These are phyloP conservation scores for Micoletzkya japonica DNA, from an alignment of 2,888 invertebrate species.

Conservation along the genomic window DNA sequence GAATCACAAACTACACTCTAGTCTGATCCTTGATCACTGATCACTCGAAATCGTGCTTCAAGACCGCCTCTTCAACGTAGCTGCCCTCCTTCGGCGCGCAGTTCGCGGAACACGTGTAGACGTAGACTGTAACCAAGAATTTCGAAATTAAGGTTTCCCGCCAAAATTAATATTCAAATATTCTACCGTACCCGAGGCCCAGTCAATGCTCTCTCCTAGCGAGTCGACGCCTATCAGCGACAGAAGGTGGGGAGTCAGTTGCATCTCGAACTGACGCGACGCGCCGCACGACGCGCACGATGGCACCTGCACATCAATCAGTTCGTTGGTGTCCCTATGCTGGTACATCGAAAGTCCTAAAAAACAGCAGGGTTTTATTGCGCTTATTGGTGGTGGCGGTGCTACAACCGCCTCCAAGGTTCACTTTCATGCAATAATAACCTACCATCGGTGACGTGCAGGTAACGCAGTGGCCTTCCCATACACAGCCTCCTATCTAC, in stretches of 20 bases:
- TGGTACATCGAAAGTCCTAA: background rate
- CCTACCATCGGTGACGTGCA: too few relatives aligned
- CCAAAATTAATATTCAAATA: background rate
- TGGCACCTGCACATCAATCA: conserved; percentile 66
- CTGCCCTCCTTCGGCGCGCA: conserved; percentile 72
- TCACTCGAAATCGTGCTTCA: conserved; percentile 54
- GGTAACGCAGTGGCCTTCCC: too few relatives aligned
- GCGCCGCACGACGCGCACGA: conserved; percentile 76
- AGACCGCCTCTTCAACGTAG: conserved; percentile 70
- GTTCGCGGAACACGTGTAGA: conserved; percentile 83
- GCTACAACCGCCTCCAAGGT: too few relatives aligned
- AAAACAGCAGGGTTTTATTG: background rate
- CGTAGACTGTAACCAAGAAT: conserved; percentile 67
- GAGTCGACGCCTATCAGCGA: conserved; percentile 59
- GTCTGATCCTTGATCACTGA: too few relatives aligned
- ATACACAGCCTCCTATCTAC: too few relatives aligned
- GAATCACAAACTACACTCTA: too few relatives aligned
- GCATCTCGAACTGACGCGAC: conserved; percentile 85
- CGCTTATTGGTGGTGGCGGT: background rate
- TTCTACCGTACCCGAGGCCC: conserved; percentile 15
- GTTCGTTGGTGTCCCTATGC: background rate
- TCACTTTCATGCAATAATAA: too few relatives aligned
- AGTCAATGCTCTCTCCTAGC: conserved; percentile 36
- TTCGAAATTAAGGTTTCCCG: background rate
- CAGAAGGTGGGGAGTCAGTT: conserved; percentile 70